Base-by-base conservation (phyloP, 2,888 invertebrate species). In the Heteromyza rotundicornis region DNA sequence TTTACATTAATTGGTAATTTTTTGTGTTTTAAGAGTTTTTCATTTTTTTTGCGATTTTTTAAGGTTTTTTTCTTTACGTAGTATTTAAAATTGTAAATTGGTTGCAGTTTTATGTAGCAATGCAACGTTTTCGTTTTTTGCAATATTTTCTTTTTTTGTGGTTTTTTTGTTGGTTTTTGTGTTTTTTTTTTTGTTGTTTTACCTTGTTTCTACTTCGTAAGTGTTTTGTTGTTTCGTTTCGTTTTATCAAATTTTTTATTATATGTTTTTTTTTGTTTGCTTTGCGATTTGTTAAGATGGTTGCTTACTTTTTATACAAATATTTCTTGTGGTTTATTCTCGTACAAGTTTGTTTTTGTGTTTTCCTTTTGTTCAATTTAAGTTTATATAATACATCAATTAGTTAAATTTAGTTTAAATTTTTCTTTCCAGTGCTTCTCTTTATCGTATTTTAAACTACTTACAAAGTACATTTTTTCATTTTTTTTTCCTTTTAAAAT, bases 1-100 rank as follows among this genome's bases (percentile, higher is more conserved):
- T 79, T 72, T 79, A 78, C 77, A 77, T 69, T 47, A 47, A 19
- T 47, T 19, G 47, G 7, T 47, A 47, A 47, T 8, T 47, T 47
- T 47, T 47, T 47, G 47, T 47, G 14, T 47, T 47, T 47, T 47
- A 19, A 19, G 5, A 47, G 2, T 47, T 47, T 47, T 47, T 3
- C 47, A 47, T 47, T 47, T 47, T 47, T 47, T 47, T 47, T 60
- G 23, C 1, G 17, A 51, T 57, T 55, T 40, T 54, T 50, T 49
- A 17, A 55, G 55, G 10, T 63, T 51, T 36, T 12, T 62, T 53
- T 64, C 56, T 19, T 47, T 40, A 2, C 12, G n/a, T 40, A 12
- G n/a, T 40, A 63, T 65, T 66, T 63, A 64, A 64, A 67, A 63
- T 67, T 64, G 58, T 62, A 59, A 62, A 62, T 47, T 62, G 57